A percentile compares a stretch with the other conserved stretches of the same genome.
Evolutionary conservation across 2,113 vertebrate genomes (phyloP).

Genomic region (Erythrolamprus reginae): DNA sequence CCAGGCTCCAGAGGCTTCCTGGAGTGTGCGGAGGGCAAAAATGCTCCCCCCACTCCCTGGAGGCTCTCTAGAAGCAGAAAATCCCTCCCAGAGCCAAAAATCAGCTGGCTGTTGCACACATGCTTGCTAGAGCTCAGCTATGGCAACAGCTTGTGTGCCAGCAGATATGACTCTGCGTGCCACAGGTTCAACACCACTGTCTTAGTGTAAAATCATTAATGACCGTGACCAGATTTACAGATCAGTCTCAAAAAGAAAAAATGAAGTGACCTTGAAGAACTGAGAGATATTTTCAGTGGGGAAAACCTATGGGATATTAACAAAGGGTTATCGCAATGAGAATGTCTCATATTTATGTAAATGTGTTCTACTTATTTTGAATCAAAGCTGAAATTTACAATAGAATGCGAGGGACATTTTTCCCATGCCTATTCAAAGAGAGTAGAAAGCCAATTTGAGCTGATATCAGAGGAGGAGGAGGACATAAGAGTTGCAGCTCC

Average conservation of each 20-base stretch:
- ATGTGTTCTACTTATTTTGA: not conserved
- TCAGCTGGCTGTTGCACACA: too few species aligned
- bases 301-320: not conserved
- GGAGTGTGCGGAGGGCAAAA: too few species aligned
- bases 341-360: not conserved
- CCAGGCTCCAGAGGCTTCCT: too few species aligned
- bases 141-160: too few species aligned
- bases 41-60: too few species aligned
- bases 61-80: too few species aligned
- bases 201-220: not conserved
- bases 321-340: not conserved
- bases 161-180: too few species aligned
- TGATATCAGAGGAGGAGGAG: not conserved
- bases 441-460: not conserved
- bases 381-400: not conserved
- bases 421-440: not conserved
- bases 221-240: not conserved
- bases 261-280: not conserved
- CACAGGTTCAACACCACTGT: too few species aligned
- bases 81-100: too few species aligned
- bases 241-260: not conserved
- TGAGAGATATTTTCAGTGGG: not conserved
- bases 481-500: not conserved
- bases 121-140: too few species aligned
- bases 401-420: not conserved